phyloP scores from a whole-genome alignment of 2,113 vertebrate species.

The Sterna hirundo region DNA sequence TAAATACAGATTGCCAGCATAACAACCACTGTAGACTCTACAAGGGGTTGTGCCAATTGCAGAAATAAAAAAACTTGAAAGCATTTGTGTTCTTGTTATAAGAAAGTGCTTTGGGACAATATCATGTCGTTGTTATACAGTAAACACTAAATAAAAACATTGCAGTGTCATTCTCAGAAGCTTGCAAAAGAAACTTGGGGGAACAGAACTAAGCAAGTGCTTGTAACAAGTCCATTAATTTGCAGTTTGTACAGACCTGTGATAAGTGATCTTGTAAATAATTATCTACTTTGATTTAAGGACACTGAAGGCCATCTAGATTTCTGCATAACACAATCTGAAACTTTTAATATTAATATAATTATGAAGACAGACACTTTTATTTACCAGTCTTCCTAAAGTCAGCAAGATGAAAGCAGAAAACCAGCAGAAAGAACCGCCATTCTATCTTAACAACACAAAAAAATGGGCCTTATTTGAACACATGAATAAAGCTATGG shows the following conservation, averaged over 20 bases:
- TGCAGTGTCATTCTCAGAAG: background rate
- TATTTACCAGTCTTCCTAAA: background rate
- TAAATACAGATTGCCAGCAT: background rate
- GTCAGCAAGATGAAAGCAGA: background rate
- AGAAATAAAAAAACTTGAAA: background rate
- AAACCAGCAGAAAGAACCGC: background rate
- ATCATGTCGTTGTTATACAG: background rate
- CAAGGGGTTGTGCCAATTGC: fast-evolving
- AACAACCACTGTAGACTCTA: background rate
- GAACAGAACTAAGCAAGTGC: background rate
- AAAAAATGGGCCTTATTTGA: background rate
- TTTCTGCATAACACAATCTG: background rate
- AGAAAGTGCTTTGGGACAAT: background rate
- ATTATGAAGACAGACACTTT: background rate
- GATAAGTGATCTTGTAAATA: background rate
- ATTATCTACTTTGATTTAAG: background rate
- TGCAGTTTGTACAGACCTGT: fast-evolving
- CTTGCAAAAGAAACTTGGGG: background rate
- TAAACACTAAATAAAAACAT: background rate
- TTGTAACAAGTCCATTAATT: background rate
- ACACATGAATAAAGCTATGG: background rate
- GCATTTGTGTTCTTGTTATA: background rate
- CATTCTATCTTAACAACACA: background rate
- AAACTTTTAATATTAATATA: background rate
- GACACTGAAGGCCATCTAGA: background rate